Conservation (phyloP, 2,113 vertebrate genomes). For the Cepphus grylle region DNA sequence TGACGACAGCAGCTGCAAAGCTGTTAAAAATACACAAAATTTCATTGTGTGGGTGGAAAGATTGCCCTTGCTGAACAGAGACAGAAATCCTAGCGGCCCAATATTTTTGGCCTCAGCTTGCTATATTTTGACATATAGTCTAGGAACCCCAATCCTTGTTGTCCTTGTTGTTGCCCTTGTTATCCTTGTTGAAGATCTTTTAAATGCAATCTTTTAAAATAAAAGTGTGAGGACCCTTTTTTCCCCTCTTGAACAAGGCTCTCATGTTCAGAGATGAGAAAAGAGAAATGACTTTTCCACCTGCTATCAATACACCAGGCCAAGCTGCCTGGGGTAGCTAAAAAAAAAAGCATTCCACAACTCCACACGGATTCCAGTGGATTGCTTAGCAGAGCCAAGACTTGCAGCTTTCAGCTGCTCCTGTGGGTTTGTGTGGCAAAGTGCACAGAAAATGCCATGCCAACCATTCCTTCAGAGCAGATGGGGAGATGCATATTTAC, state of each 20-base stretch:
- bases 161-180: background rate
- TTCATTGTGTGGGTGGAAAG: constrained; percentile 1
- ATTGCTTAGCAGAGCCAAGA: constrained; percentile 29
- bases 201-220: background rate
- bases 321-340: background rate
- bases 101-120: background rate
- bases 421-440: constrained; percentile 1
- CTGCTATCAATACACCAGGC: background rate
- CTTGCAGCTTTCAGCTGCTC: constrained; percentile 44
- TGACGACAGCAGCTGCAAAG: constrained; percentile 42
- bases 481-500: background rate
- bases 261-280: background rate
- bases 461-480: constrained; percentile 34
- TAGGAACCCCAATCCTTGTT: background rate
- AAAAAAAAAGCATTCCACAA: constrained; percentile 16
- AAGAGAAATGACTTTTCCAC: constrained; percentile 23
- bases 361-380: constrained; percentile 7
- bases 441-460: constrained; percentile 19
- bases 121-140: constrained; percentile 1
- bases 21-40: constrained; percentile 59
- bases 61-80: background rate
- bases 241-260: background rate
- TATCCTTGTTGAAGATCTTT: background rate
- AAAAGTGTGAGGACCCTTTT: background rate
- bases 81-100: background rate